Conservation (phyloP, 1,140 invertebrate species). For the Helicoverpa armigera region DNA sequence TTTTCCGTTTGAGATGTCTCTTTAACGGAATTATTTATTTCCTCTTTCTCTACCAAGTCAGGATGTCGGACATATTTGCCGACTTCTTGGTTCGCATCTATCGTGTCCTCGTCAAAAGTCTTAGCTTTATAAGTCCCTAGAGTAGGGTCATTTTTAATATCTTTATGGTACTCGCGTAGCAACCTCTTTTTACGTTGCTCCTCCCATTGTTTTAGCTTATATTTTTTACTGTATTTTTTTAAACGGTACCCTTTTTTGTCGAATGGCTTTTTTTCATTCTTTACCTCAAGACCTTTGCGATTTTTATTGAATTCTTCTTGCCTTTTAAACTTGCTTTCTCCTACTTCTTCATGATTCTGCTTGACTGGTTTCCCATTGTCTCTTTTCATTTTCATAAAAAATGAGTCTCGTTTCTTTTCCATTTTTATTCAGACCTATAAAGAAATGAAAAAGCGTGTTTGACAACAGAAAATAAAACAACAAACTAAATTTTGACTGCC, state of each 20-base stretch:
- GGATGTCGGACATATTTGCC: constrained; percentile 83
- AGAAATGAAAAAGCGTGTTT: constrained; percentile 84
- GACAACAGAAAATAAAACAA: constrained; percentile 60
- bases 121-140: constrained; percentile 73
- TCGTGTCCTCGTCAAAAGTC: constrained; percentile 75
- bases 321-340: constrained; percentile 56
- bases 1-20: constrained; percentile 37
- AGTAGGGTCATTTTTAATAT: constrained; percentile 84
- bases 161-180: constrained; percentile 86
- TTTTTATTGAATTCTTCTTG: constrained; percentile 65
- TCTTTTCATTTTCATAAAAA: constrained; percentile 70
- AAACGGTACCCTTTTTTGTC: constrained; percentile 89
- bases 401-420: constrained; percentile 73
- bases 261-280: constrained; percentile 85
- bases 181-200: constrained; percentile 87
- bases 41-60: constrained; percentile 73
- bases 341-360: constrained; percentile 50
- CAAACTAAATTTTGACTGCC: constrained; percentile 9
- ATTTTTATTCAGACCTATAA: constrained; percentile 82
- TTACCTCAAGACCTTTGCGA: constrained; percentile 60
- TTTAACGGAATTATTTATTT: constrained; percentile 47
- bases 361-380: constrained; percentile 51
- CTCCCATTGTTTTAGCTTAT: constrained; percentile 89
- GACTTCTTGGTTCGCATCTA: constrained; percentile 59
- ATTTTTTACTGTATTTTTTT: constrained; percentile 90